Conservation (phyloP, 2,797 vertebrate species). For the Karalla daura region DNA sequence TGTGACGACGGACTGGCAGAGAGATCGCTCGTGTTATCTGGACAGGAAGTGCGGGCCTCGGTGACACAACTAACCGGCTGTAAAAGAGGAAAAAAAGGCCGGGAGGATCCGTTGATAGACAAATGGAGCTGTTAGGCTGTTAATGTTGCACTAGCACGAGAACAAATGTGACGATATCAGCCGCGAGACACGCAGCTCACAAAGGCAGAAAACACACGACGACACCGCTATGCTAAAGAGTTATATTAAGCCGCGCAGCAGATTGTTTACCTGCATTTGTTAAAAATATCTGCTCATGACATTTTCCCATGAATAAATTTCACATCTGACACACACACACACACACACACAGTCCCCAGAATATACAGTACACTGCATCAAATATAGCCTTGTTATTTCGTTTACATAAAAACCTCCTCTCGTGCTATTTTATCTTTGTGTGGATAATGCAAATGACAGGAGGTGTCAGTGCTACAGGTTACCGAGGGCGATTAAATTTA, state of each 20-base stretch:
- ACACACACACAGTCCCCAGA: neutral
- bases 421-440: neutral
- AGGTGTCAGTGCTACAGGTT: slow-evolving; percentile 9
- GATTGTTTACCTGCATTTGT: neutral
- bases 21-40: slow-evolving; percentile 33
- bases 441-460: slow-evolving; percentile 9
- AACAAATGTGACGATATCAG: neutral
- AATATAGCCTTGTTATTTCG: neutral
- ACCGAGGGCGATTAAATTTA: slow-evolving; percentile 30
- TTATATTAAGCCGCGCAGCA: too few species aligned
- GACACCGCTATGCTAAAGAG: too few species aligned
- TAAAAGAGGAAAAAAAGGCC: too few species aligned
- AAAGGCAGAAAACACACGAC: neutral
- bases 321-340: too few species aligned
- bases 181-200: neutral
- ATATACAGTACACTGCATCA: neutral
- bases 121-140: slow-evolving; percentile 39
- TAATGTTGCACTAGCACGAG: slow-evolving; percentile 26
- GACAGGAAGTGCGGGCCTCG: slow-evolving; percentile 28
- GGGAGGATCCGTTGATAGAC: slow-evolving; percentile 22
- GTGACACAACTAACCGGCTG: slow-evolving; percentile 29
- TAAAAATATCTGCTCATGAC: neutral
- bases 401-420: neutral
- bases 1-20: slow-evolving; percentile 44
- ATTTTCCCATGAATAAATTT: slow-evolving; percentile 17